These are phyloP conservation scores for Polymixis lichenea DNA, from an alignment of 2,888 invertebrate genomes.

Conservation along the genomic window DNA sequence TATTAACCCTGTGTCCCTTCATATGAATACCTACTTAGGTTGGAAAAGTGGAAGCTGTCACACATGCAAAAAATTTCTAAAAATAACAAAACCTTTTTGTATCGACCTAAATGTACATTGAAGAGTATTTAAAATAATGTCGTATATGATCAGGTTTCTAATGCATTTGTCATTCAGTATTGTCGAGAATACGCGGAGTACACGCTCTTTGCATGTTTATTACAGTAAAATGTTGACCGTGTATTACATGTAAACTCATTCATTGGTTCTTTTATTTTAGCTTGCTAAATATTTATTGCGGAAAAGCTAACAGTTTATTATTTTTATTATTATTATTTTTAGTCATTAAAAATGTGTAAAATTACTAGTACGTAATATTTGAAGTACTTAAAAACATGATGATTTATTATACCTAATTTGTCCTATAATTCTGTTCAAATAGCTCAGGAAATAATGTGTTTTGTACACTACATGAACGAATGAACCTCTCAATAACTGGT, in stretches of 20 bases:
- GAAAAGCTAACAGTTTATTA: background rate
- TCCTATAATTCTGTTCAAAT: background rate
- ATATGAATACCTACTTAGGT: too few species aligned
- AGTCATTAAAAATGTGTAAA: background rate
- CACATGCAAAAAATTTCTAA: too few species aligned
- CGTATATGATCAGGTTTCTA: conserved; percentile 46
- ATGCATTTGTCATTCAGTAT: conserved; percentile 53
- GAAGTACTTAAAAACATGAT: background rate
- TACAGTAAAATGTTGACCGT: conserved; percentile 36
- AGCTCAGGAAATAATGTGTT: background rate
- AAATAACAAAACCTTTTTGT: background rate
- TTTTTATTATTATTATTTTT: background rate
- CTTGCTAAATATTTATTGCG: background rate
- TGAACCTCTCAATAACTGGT: background rate
- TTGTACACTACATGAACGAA: background rate
- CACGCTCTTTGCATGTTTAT: conserved; percentile 55
- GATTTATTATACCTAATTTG: background rate
- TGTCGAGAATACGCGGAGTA: conserved; percentile 32
- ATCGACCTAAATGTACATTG: conserved; percentile 23
- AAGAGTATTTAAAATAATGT: conserved; percentile 39
- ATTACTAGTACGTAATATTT: too few species aligned
- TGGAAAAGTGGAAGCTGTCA: too few species aligned
- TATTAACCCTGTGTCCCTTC: too few species aligned
- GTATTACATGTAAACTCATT: conserved; percentile 50
- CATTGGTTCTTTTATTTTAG: conserved; percentile 25